Evolutionary conservation across 2,113 vertebrate species (phyloP).

Genomic region (Odontesthes bonariensis): DNA sequence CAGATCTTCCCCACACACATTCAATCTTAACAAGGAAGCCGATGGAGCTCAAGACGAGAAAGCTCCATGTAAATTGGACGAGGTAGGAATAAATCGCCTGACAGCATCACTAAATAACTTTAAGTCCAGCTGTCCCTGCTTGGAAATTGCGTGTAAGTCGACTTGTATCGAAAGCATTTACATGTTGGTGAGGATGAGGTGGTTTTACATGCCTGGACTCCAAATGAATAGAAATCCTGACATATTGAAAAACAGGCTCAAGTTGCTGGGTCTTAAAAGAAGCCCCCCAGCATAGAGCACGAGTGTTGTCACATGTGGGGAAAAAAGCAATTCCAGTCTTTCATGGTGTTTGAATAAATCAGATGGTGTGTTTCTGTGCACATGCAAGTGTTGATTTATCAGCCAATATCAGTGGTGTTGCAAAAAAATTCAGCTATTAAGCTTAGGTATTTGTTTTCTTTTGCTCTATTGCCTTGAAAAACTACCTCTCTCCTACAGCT

Average conservation of each 20-base stretch:
- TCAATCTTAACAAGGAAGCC: conserved; percentile 62
- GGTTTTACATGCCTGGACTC: conserved; percentile 54
- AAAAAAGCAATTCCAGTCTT: conserved; percentile 62
- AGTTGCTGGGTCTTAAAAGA: conserved; percentile 66
- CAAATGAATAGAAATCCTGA: conserved; percentile 71
- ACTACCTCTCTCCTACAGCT: neutral
- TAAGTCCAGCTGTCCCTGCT: conserved; percentile 60
- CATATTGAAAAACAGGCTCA: conserved; percentile 61
- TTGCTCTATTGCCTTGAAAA: conserved; percentile 49
- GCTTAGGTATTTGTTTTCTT: conserved; percentile 60
- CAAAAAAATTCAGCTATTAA: conserved; percentile 48
- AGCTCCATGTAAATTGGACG: conserved; percentile 69
- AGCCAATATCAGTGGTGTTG: conserved; percentile 63
- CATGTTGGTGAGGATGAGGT: conserved; percentile 55
- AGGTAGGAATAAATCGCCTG: conserved; percentile 67
- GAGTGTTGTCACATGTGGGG: conserved; percentile 44
- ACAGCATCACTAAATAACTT: conserved; percentile 74
- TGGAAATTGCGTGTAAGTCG: conserved; percentile 66
- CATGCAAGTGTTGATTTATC: conserved; percentile 73
- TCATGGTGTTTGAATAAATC: conserved; percentile 53
- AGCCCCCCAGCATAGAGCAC: conserved; percentile 43
- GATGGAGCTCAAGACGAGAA: conserved; percentile 46
- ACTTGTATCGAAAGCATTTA: conserved; percentile 59
- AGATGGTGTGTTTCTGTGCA: conserved; percentile 66
- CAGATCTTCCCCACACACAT: conserved; percentile 61